These are phyloP conservation scores for Micromussa lordhowensis DNA, from an alignment of 92 coral and sea anemone species.

Conservation along the genomic window DNA sequence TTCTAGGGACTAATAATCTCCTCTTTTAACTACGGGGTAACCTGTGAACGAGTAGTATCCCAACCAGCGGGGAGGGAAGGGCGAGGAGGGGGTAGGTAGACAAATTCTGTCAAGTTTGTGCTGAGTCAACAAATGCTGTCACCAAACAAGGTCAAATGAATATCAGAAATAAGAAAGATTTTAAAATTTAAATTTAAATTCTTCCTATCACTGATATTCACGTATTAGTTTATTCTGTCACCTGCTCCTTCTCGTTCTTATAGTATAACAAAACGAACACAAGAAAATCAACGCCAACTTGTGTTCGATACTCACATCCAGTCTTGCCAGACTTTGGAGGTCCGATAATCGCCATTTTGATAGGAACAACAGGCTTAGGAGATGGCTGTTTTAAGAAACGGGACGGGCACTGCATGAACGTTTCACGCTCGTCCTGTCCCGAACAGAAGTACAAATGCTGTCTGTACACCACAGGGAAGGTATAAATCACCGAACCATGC, in stretches of 20 bases:
- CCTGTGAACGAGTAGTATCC: no score
- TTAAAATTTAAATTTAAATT: no score
- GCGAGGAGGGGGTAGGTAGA: not conserved
- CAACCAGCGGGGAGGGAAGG: not conserved
- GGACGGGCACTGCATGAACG: slow-evolving; percentile 87
- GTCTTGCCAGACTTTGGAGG: slow-evolving; percentile 99
- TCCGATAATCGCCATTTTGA: slow-evolving; percentile 93
- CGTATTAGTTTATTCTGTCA: not conserved
- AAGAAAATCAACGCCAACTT: not conserved
- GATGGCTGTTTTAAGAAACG: slow-evolving; percentile 94
- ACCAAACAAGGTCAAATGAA: no score
- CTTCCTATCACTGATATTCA: not conserved
- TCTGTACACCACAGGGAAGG: slow-evolving; percentile 87
- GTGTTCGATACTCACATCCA: slow-evolving; percentile 69
- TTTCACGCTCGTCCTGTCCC: slow-evolving; percentile 81
- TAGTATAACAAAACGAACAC: not conserved
- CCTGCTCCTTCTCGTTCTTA: no score
- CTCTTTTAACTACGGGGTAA: not conserved
- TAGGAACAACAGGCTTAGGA: slow-evolving; percentile 96
- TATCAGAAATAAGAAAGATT: no score
- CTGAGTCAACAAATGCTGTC: not conserved
- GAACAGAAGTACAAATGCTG: slow-evolving; percentile 91
- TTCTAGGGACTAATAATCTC: no score
- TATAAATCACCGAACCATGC: slow-evolving; percentile 62
- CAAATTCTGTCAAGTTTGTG: not conserved